Evolutionary conservation across 2,113 vertebrate genomes (phyloP).

Genomic region (Sorex araneus): DNA sequence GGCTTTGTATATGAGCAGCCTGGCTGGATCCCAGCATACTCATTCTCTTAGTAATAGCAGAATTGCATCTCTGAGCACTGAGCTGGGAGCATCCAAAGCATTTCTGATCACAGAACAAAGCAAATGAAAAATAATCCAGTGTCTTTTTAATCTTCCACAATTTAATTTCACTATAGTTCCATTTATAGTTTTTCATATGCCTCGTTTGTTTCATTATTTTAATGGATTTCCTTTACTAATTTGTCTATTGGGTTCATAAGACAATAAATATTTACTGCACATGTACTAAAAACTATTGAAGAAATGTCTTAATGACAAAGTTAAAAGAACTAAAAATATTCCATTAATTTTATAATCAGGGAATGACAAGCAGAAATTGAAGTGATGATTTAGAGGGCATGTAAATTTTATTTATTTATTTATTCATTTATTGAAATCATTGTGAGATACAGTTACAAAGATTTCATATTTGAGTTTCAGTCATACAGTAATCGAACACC

Average conservation of each 20-base stretch:
- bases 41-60: too few species aligned
- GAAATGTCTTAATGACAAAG: constrained; percentile 24
- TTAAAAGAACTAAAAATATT: background rate
- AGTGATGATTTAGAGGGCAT: background rate
- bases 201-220: background rate
- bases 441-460: too few species aligned
- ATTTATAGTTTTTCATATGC: background rate
- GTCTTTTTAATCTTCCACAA: background rate
- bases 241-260: background rate
- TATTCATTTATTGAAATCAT: too few species aligned
- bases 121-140: too few species aligned
- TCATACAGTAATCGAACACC: too few species aligned
- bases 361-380: constrained; percentile 1
- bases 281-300: constrained; percentile 28
- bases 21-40: too few species aligned
- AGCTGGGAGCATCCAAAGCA: too few species aligned
- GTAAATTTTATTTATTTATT: background rate
- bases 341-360: background rate
- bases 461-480: too few species aligned
- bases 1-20: too few species aligned
- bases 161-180: background rate
- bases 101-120: too few species aligned
- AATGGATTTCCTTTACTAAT: background rate
- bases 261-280: constrained; percentile 29
- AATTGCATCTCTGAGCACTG: too few species aligned